Conservation (phyloP, 2,113 vertebrate species). For the Chrysemys picta region DNA sequence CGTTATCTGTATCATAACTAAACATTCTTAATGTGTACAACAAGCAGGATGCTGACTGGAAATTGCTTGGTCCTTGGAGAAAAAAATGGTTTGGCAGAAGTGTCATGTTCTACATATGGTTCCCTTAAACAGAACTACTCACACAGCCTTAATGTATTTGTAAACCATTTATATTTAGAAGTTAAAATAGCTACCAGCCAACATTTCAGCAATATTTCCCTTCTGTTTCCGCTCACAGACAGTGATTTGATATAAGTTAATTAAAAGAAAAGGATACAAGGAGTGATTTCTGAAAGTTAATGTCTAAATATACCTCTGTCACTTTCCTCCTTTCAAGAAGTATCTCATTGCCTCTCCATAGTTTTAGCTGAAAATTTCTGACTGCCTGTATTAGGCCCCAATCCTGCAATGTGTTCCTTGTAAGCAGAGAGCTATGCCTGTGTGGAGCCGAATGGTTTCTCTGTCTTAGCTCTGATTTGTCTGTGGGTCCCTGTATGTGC, state of each 20-base stretch:
- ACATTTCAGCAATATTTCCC: constrained; percentile 52
- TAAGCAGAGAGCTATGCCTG: neutral
- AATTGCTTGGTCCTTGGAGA: neutral
- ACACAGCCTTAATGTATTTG: neutral
- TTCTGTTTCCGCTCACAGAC: constrained; percentile 21
- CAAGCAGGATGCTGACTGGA: neutral
- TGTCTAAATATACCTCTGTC: constrained; percentile 28
- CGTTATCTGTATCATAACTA: constrained; percentile 37
- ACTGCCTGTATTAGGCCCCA: neutral
- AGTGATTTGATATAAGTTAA: neutral
- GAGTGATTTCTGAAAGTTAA: constrained; percentile 18
- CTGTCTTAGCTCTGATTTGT: neutral
- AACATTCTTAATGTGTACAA: neutral
- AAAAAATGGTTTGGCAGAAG: neutral
- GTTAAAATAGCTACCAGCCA: constrained; percentile 47
- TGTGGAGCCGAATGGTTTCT: neutral
- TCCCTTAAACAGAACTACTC: neutral
- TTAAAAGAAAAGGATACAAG: neutral
- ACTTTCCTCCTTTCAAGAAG: constrained; percentile 39
- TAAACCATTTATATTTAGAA: neutral
- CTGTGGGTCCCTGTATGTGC: neutral
- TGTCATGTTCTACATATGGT: neutral
- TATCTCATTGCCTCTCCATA: constrained; percentile 48
- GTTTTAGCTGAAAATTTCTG: constrained; percentile 37
- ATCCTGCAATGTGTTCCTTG: neutral